A percentile compares a stretch with the other conserved stretches of the same genome.
These are phyloP conservation scores for Crocallis elinguaria DNA, from an alignment of 2,888 invertebrate species.

Conservation along the genomic window DNA sequence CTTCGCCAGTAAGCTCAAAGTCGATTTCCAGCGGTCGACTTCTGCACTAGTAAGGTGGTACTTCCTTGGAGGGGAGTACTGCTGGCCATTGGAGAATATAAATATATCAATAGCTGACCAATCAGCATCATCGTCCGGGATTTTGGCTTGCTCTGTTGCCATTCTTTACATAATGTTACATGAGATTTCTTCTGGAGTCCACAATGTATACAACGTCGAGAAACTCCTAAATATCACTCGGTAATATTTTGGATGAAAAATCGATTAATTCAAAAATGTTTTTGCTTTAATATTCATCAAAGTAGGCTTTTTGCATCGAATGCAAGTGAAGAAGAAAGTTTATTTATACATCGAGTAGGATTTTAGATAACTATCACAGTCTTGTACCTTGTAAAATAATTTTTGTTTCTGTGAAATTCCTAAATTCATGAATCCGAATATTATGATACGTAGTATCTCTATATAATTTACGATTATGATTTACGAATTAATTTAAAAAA, in stretches of 20 bases:
- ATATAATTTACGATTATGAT: too few species aligned
- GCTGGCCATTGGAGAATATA: slow-evolving; percentile 70
- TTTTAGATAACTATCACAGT: too few species aligned
- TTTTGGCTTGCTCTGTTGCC: slow-evolving; percentile 36
- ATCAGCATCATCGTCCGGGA: slow-evolving; percentile 36
- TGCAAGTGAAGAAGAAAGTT: too few species aligned
- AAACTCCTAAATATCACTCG: background rate
- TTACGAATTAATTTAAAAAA: too few species aligned
- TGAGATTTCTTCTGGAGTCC: background rate
- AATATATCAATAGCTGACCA: slow-evolving; percentile 65
- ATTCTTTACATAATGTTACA: background rate
- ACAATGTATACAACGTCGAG: background rate
- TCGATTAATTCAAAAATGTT: background rate
- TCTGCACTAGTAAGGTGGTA: slow-evolving; percentile 61
- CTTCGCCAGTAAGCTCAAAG: slow-evolving; percentile 57
- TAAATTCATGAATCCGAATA: too few species aligned
- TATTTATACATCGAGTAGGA: too few species aligned
- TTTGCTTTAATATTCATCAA: too few species aligned
- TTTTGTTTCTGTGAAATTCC: too few species aligned
- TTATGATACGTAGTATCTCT: too few species aligned
- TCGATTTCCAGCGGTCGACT: slow-evolving; percentile 59
- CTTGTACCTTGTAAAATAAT: too few species aligned
- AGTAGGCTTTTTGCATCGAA: too few species aligned
- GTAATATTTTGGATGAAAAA: background rate
- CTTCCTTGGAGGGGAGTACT: slow-evolving; percentile 69